phyloP scores from a whole-genome alignment of 37 sponge, comb jelly and placozoan genomes.

The Oscarella lobularis region DNA sequence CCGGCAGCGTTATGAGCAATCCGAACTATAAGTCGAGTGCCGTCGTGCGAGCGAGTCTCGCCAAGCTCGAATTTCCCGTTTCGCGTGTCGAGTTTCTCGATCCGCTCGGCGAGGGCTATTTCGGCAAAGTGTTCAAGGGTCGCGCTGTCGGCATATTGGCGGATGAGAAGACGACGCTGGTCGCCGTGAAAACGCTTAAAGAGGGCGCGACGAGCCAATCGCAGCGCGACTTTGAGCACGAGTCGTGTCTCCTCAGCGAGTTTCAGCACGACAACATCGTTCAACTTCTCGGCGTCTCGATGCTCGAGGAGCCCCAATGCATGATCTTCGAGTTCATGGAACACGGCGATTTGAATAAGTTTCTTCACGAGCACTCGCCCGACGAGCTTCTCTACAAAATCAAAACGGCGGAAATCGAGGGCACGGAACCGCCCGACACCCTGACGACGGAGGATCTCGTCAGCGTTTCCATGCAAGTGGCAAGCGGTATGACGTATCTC shows the following conservation, averaged over 20 bases:
- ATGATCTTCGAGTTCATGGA: constrained; percentile 68
- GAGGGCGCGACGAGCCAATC: constrained; percentile 20
- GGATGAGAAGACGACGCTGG: constrained; percentile 22
- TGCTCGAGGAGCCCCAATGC: constrained; percentile 11
- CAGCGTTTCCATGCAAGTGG: constrained; percentile 53
- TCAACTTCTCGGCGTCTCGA: constrained; percentile 28
- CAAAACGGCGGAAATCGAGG: constrained; percentile 22
- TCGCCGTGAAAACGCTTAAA: constrained; percentile 66
- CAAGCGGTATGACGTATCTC: constrained; percentile 68
- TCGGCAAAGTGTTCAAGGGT: constrained; percentile 65
- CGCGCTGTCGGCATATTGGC: neutral
- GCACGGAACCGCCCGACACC: constrained; percentile 36
- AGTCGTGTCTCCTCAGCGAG: constrained; percentile 42
- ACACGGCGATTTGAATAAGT: constrained; percentile 56
- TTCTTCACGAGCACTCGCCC: constrained; percentile 12
- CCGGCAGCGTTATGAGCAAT: neutral
- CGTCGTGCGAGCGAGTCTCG: constrained; percentile 4
- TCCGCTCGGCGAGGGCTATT: constrained; percentile 62
- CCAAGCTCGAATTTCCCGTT: constrained; percentile 13
- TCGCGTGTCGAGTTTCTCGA: constrained; percentile 24
- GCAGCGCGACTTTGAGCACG: constrained; percentile 36
- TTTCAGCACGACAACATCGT: constrained; percentile 41
- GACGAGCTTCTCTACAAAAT: neutral
- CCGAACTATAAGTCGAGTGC: neutral
- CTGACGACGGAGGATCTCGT: constrained; percentile 30